Conservation (phyloP, 1,140 invertebrate genomes). For the Trinorchestia longiramus region DNA sequence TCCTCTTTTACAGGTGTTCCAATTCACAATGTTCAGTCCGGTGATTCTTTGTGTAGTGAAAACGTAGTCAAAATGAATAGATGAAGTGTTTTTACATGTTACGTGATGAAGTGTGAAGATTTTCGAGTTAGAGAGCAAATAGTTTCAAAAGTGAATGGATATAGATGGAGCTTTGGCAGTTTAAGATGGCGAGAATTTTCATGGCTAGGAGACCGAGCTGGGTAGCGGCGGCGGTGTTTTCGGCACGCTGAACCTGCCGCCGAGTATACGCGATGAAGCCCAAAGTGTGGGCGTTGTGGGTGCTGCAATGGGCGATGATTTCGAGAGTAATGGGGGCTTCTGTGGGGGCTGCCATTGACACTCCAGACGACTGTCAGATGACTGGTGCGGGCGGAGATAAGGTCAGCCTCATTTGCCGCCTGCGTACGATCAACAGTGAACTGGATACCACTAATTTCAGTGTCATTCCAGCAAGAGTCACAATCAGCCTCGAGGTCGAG, state of each 20-base stretch:
- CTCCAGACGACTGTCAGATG: conserved; percentile 50
- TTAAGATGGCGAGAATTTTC: conserved; percentile 51
- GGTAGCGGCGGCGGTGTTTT: conserved; percentile 52
- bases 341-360: conserved; percentile 42
- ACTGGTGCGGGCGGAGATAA: conserved; percentile 32
- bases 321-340: conserved; percentile 44
- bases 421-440: conserved; percentile 83
- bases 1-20: background rate
- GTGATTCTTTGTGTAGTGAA: conserved; percentile 1
- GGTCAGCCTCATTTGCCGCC: conserved; percentile 75
- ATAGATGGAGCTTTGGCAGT: conserved; percentile 46
- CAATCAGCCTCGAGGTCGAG: conserved; percentile 78
- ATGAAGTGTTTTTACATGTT: background rate
- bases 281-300: conserved; percentile 53
- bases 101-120: conserved; percentile 37
- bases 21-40: conserved; percentile 15
- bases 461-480: conserved; percentile 77
- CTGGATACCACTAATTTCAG: conserved; percentile 89
- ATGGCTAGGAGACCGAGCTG: conserved; percentile 43
- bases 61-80: background rate
- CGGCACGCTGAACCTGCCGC: conserved; percentile 40
- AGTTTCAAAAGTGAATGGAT: conserved; percentile 22
- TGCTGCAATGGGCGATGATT: conserved; percentile 51
- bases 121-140: background rate
- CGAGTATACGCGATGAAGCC: conserved; percentile 38